Conservation (phyloP, 2,888 invertebrate species). For the Sarcophaga subvicina region DNA sequence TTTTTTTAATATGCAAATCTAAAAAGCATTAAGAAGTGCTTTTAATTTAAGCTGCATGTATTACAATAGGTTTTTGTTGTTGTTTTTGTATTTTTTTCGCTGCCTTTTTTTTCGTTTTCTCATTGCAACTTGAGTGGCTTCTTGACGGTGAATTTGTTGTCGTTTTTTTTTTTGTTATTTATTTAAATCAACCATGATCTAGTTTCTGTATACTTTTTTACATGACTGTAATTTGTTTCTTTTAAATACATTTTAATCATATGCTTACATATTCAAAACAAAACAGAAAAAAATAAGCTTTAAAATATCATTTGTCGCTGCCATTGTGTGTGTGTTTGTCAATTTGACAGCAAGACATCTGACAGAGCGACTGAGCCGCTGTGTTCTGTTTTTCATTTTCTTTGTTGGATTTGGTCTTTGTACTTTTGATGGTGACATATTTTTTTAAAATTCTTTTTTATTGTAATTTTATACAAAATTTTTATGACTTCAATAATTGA, state of each 20-base stretch:
- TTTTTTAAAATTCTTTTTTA: background rate
- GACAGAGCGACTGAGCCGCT: conserved; percentile 7
- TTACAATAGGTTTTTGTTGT: background rate
- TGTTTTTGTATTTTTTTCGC: conserved; percentile 4
- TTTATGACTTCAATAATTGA: conserved; percentile 53
- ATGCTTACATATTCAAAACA: conserved; percentile 26
- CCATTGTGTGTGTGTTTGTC: conserved; percentile 38
- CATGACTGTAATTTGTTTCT: conserved; percentile 35
- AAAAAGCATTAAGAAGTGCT: conserved; percentile 53
- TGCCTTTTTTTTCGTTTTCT: conserved; percentile 47
- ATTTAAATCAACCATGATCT: conserved; percentile 65
- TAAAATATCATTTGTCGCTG: conserved; percentile 13
- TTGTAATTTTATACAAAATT: conserved; percentile 63
- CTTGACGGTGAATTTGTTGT: conserved; percentile 40
- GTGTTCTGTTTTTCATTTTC: background rate
- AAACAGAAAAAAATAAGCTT: conserved; percentile 6
- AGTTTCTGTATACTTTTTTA: conserved; percentile 57
- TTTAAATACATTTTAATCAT: conserved; percentile 49
- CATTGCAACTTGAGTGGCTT: conserved; percentile 67
- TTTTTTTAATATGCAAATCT: conserved; percentile 43
- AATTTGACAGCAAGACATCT: conserved; percentile 51
- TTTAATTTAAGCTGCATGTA: conserved; percentile 59
- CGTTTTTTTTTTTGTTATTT: background rate
- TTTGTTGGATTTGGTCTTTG: conserved; percentile 27
- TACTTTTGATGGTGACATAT: conserved; percentile 49